A percentile compares a stretch with the other conserved stretches of the same genome.
These are phyloP conservation scores for Sphenopsis melanotis DNA, from an alignment of 2,797 vertebrate genomes.

Conservation along the genomic window DNA sequence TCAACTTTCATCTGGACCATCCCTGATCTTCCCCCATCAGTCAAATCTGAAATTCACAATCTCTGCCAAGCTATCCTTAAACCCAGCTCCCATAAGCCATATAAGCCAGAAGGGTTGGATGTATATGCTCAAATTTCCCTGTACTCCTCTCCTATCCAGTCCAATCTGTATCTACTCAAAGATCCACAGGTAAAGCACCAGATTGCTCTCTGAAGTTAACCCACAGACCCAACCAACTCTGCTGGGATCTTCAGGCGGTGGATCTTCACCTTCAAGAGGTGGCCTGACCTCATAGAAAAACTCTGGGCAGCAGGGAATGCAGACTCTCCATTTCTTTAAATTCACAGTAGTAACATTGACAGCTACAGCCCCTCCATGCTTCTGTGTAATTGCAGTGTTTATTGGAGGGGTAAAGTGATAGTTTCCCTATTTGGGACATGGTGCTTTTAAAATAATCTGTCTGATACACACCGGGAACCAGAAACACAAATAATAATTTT, in stretches of 20 bases:
- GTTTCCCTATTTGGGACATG: background rate
- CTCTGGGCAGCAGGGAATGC: background rate
- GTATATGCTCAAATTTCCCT: background rate
- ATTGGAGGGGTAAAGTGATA: background rate
- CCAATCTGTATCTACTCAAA: background rate
- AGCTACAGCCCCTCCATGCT: background rate
- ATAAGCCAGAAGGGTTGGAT: background rate
- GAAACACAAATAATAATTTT: background rate
- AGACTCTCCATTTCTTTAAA: background rate
- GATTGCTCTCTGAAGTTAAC: background rate
- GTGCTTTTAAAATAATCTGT: constrained; percentile 24
- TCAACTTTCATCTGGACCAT: background rate
- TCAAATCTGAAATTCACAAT: background rate
- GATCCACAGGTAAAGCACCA: background rate
- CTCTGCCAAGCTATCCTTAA: background rate
- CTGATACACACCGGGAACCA: background rate
- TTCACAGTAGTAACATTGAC: background rate
- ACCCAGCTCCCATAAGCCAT: background rate
- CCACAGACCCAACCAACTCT: background rate
- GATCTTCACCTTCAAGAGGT: background rate
- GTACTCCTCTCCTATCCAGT: background rate
- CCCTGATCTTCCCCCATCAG: background rate
- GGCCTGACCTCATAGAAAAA: background rate
- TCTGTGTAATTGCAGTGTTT: background rate
- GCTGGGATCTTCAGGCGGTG: background rate